Percentiles rank a stretch among this genome's conserved stretches.
phyloP scores from a whole-genome alignment of 2,888 invertebrate species.

The Serrognathus titanus region DNA sequence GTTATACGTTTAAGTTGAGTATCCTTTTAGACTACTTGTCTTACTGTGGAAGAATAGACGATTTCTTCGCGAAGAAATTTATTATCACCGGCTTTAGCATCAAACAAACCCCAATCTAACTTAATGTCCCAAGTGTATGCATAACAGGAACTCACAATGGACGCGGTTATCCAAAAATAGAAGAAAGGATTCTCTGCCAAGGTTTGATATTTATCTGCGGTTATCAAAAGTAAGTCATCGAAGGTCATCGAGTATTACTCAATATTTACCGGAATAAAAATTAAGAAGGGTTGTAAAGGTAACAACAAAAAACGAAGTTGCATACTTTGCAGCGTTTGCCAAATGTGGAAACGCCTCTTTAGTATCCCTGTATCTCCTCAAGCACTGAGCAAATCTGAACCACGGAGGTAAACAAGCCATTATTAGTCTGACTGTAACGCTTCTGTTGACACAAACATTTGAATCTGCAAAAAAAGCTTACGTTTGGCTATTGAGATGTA shows the following conservation, averaged over 20 bases:
- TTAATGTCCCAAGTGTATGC: slow-evolving; percentile 98
- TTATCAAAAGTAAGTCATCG: neutral
- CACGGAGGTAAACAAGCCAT: slow-evolving; percentile 94
- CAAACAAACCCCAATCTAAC: slow-evolving; percentile 99
- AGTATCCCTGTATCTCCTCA: slow-evolving; percentile 92
- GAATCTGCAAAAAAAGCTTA: slow-evolving; percentile 35
- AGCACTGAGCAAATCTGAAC: slow-evolving; percentile 96
- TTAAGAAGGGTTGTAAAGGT: slow-evolving; percentile 69
- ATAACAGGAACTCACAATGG: slow-evolving; percentile 86
- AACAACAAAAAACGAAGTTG: slow-evolving; percentile 94
- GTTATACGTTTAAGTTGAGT: neutral
- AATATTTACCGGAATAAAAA: slow-evolving; percentile 13
- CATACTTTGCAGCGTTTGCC: slow-evolving; percentile 97
- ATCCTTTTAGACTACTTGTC: neutral
- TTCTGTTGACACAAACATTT: slow-evolving; percentile 67
- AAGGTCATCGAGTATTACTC: neutral
- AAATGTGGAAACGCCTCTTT: slow-evolving; percentile 93
- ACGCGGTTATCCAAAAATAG: slow-evolving; percentile 84
- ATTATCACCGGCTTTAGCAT: slow-evolving; percentile 87
- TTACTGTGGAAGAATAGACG: slow-evolving; percentile 87
- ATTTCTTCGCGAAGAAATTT: slow-evolving; percentile 90
- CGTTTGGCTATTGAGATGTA: neutral
- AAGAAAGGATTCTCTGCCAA: slow-evolving; percentile 74
- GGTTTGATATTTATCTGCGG: slow-evolving; percentile 39
- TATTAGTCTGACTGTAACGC: slow-evolving; percentile 74